These are phyloP conservation scores for Cynaeus angustus DNA, from an alignment of 2,888 invertebrate species.

Conservation along the genomic window DNA sequence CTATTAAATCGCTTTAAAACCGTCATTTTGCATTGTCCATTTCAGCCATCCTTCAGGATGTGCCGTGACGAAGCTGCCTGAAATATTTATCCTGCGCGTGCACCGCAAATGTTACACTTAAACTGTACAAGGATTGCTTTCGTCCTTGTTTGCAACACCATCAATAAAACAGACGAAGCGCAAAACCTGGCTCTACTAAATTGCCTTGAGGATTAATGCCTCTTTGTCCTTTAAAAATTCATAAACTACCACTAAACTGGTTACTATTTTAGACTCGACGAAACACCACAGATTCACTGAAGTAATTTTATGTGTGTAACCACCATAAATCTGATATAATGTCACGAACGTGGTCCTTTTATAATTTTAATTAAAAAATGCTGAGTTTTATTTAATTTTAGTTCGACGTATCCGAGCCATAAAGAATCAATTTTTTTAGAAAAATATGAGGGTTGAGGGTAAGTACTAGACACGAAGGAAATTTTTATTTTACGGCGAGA, in stretches of 20 bases:
- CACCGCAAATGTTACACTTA: slow-evolving; percentile 21
- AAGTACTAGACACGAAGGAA: slow-evolving; percentile 9
- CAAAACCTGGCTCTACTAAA: slow-evolving; percentile 34
- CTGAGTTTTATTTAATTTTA: slow-evolving; percentile 12
- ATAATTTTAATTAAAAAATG: slow-evolving; percentile 22
- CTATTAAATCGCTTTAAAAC: too few species aligned
- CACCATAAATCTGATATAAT: background rate
- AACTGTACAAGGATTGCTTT: slow-evolving; percentile 29
- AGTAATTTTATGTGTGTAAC: background rate
- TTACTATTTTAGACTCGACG: slow-evolving; percentile 20
- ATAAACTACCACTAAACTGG: slow-evolving; percentile 29
- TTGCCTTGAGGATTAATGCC: slow-evolving; percentile 46
- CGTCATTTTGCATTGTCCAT: too few species aligned
- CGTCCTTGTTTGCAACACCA: slow-evolving; percentile 23
- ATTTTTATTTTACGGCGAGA: slow-evolving; percentile 19
- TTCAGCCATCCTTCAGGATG: background rate
- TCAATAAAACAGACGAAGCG: slow-evolving; percentile 41
- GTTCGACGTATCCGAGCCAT: background rate
- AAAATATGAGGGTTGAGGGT: background rate
- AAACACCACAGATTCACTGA: background rate
- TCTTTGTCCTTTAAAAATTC: slow-evolving; percentile 39
- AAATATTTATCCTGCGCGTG: slow-evolving; percentile 17
- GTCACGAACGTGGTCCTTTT: too few species aligned
- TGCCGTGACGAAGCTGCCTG: background rate
- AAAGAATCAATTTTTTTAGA: slow-evolving; percentile 11